phyloP scores from a whole-genome alignment of 2,797 vertebrate species.

The Margarornis squamiger region DNA sequence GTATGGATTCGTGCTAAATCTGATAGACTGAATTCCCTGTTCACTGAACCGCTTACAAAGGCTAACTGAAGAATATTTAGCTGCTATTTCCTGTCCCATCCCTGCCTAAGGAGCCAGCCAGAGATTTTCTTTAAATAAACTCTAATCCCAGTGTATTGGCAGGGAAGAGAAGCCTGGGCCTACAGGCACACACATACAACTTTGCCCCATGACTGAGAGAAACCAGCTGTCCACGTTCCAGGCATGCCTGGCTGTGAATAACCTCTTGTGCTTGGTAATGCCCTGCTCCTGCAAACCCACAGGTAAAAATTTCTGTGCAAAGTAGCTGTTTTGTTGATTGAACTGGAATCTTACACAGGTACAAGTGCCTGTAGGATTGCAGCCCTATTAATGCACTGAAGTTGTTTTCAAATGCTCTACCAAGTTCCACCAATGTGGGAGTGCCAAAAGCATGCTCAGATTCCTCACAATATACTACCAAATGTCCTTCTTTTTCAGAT shows the following conservation, averaged over 20 bases:
- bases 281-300: not conserved
- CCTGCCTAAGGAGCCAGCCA: not conserved
- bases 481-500: not conserved
- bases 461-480: not conserved
- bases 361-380: not conserved
- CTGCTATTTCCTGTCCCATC: not conserved
- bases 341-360: not conserved
- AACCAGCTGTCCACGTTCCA: not conserved
- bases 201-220: not conserved
- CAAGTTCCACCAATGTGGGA: not conserved
- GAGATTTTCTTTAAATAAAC: conserved; percentile 28
- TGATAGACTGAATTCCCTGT: not conserved
- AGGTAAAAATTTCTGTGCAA: not conserved
- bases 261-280: not conserved
- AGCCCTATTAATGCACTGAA: not conserved
- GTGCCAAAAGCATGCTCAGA: not conserved
- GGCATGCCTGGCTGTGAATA: not conserved
- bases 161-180: not conserved
- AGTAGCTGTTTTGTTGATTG: not conserved
- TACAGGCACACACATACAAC: not conserved
- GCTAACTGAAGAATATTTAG: not conserved
- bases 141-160: not conserved
- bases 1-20: not conserved
- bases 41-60: not conserved
- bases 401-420: not conserved